Evolutionary conservation across 1,140 invertebrate species (phyloP).

Genomic region (Mamestra configurata): DNA sequence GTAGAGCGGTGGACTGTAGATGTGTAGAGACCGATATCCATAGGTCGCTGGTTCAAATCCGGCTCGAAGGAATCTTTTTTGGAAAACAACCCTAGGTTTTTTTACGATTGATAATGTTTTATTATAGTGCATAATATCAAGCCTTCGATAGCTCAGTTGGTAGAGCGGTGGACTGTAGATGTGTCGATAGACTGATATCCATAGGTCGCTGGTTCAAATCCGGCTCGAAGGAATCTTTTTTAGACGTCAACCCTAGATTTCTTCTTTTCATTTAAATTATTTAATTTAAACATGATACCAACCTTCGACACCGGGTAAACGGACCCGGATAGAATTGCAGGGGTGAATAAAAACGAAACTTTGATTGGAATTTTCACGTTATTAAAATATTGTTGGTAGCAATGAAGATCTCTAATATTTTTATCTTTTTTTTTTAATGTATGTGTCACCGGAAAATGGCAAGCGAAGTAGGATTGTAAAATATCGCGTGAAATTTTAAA

Average conservation of each 20-base stretch:
- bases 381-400: too few species aligned
- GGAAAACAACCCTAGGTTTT: not conserved
- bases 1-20: conserved; percentile 87
- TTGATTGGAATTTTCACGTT: too few species aligned
- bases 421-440: too few species aligned
- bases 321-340: too few species aligned
- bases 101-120: not conserved
- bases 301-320: not conserved
- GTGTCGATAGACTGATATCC: conserved; percentile 67
- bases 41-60: conserved; percentile 87
- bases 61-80: conserved; percentile 72
- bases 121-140: not conserved
- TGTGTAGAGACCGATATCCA: conserved; percentile 73
- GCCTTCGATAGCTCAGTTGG: conserved; percentile 60
- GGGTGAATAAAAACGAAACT: too few species aligned
- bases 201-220: conserved; percentile 88
- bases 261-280: too few species aligned
- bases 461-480: too few species aligned
- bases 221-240: conserved; percentile 65
- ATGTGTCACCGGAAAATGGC: too few species aligned
- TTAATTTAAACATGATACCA: too few species aligned
- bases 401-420: too few species aligned
- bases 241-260: not conserved
- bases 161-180: conserved; percentile 60
- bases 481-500: too few species aligned